Conservation (phyloP, 2,888 invertebrate genomes). For the Pristionchus maxplancki region DNA sequence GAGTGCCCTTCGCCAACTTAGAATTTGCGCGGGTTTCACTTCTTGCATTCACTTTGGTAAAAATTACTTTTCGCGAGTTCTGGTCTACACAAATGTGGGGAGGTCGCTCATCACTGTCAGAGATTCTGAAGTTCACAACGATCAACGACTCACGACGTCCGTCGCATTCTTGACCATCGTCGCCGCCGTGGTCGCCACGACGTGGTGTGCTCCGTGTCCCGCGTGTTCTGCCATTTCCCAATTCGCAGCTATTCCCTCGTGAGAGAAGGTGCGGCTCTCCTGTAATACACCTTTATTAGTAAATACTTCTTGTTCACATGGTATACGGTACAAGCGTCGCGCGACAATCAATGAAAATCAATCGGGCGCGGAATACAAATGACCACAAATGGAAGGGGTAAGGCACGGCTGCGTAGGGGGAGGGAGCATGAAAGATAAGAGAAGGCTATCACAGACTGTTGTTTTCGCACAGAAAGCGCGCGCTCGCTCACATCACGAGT, state of each 20-base stretch:
- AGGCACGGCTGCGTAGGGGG: not conserved
- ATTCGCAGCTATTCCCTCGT: not conserved
- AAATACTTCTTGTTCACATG: not conserved
- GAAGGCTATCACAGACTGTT: constrained; percentile 2
- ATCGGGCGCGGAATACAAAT: not conserved
- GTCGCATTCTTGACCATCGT: not conserved
- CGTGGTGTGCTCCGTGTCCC: constrained; percentile 13
- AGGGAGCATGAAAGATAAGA: not conserved
- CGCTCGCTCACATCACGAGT: not conserved
- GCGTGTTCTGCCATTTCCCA: constrained; percentile 29
- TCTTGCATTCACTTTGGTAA: too few relatives aligned
- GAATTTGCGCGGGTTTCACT: too few relatives aligned
- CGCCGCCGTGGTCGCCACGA: not conserved
- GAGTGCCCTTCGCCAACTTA: too few relatives aligned
- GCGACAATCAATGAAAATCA: not conserved
- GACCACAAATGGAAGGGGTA: not conserved
- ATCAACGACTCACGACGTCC: not conserved
- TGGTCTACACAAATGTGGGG: too few relatives aligned
- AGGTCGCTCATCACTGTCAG: too few relatives aligned
- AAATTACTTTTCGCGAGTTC: too few relatives aligned
- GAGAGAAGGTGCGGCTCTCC: not conserved
- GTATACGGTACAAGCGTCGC: not conserved
- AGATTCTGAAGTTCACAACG: too few relatives aligned
- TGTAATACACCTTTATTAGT: constrained; percentile 33
- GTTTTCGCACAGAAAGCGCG: constrained; percentile 3